These are phyloP conservation scores for Xestobium rufovillosum DNA, from an alignment of 2,888 invertebrate species.

Conservation along the genomic window DNA sequence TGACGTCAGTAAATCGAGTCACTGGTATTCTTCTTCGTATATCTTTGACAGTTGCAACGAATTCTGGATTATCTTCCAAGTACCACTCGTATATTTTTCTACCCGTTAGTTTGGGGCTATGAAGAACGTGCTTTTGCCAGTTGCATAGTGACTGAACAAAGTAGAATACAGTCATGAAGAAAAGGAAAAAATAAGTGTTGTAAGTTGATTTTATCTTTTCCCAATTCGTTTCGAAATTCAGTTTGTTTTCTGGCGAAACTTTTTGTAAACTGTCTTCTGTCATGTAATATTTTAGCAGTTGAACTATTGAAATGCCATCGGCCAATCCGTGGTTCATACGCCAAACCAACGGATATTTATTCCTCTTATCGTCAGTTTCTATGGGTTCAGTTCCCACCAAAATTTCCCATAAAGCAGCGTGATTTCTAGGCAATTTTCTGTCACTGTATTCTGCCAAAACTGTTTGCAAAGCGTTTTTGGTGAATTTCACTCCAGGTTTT, in stretches of 20 bases:
- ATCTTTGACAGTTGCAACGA: conserved; percentile 15
- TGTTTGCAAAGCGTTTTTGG: conserved; percentile 39
- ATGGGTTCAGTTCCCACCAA: conserved; percentile 37
- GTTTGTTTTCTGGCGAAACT: too few relatives aligned
- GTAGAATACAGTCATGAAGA: too few relatives aligned
- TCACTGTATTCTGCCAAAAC: conserved; percentile 41
- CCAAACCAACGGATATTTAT: conserved; percentile 42
- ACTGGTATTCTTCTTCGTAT: conserved; percentile 17
- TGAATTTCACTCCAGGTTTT: background rate
- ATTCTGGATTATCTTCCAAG: conserved; percentile 4
- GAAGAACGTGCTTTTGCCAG: conserved; percentile 3
- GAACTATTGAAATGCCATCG: conserved; percentile 48
- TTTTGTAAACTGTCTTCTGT: too few relatives aligned
- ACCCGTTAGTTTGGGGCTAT: conserved; percentile 3
- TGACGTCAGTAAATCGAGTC: conserved; percentile 19
- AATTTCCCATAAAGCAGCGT: conserved; percentile 48
- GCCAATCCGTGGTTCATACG: conserved; percentile 51
- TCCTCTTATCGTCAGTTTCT: conserved; percentile 22
- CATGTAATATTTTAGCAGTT: conserved; percentile 35
- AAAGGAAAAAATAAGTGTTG: too few relatives aligned
- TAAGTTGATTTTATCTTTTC: too few relatives aligned
- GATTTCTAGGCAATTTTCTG: conserved; percentile 41
- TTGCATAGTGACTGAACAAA: too few relatives aligned
- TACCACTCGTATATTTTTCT: conserved; percentile 6
- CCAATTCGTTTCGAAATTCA: too few relatives aligned